These are phyloP conservation scores for Lytechinus variegatus DNA, from an alignment of 35 echinoderm and acorn worm species.

Conservation along the genomic window DNA sequence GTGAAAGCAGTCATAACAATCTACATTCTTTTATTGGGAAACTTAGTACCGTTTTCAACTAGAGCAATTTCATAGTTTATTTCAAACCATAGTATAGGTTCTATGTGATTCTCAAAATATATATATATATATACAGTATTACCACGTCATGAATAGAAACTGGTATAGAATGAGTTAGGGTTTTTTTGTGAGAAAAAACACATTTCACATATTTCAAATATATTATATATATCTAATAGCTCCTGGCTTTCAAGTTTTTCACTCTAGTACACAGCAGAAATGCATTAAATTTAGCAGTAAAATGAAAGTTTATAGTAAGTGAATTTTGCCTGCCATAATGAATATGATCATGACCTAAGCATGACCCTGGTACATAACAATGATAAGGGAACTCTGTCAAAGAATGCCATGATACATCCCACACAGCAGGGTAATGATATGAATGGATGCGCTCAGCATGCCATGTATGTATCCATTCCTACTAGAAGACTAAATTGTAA, in stretches of 20 bases:
- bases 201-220: no score
- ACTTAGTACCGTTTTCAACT: no score
- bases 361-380: neutral
- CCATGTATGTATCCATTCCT: neutral
- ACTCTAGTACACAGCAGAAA: no score
- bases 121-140: no score
- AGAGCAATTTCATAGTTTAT: no score
- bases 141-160: no score
- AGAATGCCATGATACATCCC: neutral
- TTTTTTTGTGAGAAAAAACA: no score
- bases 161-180: no score
- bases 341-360: neutral
- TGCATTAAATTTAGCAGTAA: neutral
- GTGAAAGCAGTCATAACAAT: neutral
- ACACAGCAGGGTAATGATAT: conserved; percentile 1
- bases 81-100: no score
- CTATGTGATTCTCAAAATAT: no score
- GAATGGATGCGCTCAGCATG: neutral
- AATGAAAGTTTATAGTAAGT: neutral
- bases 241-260: neutral
- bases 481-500: neutral
- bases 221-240: neutral
- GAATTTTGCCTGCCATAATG: neutral
- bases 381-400: neutral
- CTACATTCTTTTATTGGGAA: neutral